phyloP scores from a whole-genome alignment of 2,888 invertebrate species.

The Andrena hattorfiana region DNA sequence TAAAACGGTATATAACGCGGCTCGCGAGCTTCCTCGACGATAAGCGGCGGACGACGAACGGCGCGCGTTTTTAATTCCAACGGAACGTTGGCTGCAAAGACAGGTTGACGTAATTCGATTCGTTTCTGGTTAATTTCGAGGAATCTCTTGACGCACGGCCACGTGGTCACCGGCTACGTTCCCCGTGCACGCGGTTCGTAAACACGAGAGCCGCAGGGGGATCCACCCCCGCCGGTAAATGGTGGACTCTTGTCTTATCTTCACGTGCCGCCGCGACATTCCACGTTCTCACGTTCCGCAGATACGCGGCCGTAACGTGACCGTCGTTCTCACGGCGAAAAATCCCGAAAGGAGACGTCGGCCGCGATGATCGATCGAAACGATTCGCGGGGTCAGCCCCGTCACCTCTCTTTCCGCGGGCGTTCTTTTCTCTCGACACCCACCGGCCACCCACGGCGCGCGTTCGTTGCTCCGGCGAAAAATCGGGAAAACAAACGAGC shows the following conservation, averaged over 20 bases:
- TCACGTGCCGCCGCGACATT: constrained; percentile 58
- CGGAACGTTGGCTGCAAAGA: neutral
- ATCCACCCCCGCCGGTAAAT: constrained; percentile 49
- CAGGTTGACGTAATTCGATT: constrained; percentile 7
- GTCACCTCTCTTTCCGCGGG: neutral
- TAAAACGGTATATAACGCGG: neutral
- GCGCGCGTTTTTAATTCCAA: neutral
- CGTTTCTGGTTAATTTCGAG: neutral
- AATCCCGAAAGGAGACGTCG: neutral
- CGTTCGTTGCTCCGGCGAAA: neutral
- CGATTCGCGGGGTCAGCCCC: neutral
- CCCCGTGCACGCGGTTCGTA: constrained; percentile 47
- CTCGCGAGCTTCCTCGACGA: neutral
- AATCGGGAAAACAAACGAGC: neutral
- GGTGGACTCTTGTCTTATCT: constrained; percentile 66
- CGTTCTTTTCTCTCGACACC: neutral
- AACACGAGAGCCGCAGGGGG: constrained; percentile 48
- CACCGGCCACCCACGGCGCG: neutral
- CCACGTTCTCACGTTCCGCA: constrained; percentile 60
- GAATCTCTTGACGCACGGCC: constrained; percentile 18
- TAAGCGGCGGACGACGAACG: neutral
- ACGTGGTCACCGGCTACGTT: constrained; percentile 43
- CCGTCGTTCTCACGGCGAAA: constrained; percentile 55
- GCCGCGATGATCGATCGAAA: constrained; percentile 2
- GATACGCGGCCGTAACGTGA: constrained; percentile 57